These are phyloP conservation scores for Cyphomyrmex costatus DNA, from an alignment of 1,140 invertebrate species.

Conservation along the genomic window DNA sequence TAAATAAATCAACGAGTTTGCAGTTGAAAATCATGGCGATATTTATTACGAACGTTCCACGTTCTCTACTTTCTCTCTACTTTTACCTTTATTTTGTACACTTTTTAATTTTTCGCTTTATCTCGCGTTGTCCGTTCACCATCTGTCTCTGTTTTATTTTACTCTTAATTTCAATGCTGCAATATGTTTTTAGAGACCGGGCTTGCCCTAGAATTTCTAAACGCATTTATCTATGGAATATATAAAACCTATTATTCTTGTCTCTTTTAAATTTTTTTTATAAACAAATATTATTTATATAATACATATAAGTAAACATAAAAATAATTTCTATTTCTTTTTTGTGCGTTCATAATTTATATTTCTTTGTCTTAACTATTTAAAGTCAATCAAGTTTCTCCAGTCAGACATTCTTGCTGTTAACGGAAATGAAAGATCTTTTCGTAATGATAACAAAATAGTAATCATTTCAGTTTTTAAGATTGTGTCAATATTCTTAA, in stretches of 20 bases:
- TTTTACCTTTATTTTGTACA: too few species aligned
- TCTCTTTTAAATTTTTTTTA: neutral
- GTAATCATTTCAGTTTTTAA: neutral
- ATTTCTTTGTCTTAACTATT: neutral
- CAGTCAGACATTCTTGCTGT: neutral
- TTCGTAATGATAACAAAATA: neutral
- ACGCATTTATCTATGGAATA: too few species aligned
- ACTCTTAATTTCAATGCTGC: too few species aligned
- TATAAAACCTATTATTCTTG: neutral
- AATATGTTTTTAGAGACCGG: too few species aligned
- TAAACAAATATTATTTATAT: neutral
- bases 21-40: neutral
- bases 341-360: neutral
- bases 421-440: neutral
- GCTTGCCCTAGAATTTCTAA: too few species aligned
- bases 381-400: neutral
- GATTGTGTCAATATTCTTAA: neutral
- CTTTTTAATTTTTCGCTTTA: too few species aligned
- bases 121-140: too few species aligned
- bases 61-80: neutral
- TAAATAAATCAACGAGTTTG: neutral
- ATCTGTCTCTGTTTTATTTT: too few species aligned
- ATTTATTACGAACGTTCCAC: neutral
- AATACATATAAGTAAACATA: neutral
- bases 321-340: conserved; percentile 5